These are phyloP conservation scores for Drosophila leonis DNA, from an alignment of 2,888 invertebrate genomes.

Conservation along the genomic window DNA sequence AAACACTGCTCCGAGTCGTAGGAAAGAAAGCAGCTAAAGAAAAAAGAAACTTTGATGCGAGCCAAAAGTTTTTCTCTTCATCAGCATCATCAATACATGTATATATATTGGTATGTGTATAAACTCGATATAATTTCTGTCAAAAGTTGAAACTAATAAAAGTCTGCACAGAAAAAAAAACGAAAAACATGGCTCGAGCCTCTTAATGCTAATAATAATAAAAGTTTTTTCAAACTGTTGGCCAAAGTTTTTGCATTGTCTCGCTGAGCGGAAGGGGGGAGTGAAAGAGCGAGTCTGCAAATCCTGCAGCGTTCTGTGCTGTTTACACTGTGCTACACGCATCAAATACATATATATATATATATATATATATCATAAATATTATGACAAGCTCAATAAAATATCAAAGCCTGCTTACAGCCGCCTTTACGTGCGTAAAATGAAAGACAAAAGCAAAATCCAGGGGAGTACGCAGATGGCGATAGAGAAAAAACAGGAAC, in stretches of 20 bases:
- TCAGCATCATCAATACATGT: slow-evolving; percentile 66
- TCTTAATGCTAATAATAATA: slow-evolving; percentile 66
- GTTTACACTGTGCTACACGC: slow-evolving; percentile 41
- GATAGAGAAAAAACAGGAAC: background rate
- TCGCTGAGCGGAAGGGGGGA: slow-evolving; percentile 7
- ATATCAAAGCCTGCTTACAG: slow-evolving; percentile 72
- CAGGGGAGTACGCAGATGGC: background rate
- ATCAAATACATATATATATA: slow-evolving; percentile 48
- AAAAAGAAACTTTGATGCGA: slow-evolving; percentile 66
- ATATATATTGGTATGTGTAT: slow-evolving; percentile 23
- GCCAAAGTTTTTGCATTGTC: slow-evolving; percentile 74
- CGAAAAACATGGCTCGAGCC: slow-evolving; percentile 30
- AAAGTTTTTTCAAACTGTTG: slow-evolving; percentile 61
- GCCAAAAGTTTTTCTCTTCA: slow-evolving; percentile 60
- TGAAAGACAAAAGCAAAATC: slow-evolving; percentile 42
- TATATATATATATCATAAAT: slow-evolving; percentile 69
- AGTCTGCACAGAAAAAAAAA: slow-evolving; percentile 50
- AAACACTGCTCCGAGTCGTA: slow-evolving; percentile 38
- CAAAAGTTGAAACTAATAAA: slow-evolving; percentile 82
- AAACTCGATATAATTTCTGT: slow-evolving; percentile 80
- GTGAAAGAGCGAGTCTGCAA: slow-evolving; percentile 4
- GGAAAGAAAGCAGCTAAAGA: slow-evolving; percentile 20
- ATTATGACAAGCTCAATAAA: slow-evolving; percentile 82
- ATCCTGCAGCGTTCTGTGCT: slow-evolving; percentile 12
- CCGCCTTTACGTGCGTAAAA: slow-evolving; percentile 67